Percentiles rank a stretch among this genome's conserved stretches.
These are phyloP conservation scores for Calephelis perditalis DNA, from an alignment of 2,888 invertebrate genomes.

Conservation along the genomic window DNA sequence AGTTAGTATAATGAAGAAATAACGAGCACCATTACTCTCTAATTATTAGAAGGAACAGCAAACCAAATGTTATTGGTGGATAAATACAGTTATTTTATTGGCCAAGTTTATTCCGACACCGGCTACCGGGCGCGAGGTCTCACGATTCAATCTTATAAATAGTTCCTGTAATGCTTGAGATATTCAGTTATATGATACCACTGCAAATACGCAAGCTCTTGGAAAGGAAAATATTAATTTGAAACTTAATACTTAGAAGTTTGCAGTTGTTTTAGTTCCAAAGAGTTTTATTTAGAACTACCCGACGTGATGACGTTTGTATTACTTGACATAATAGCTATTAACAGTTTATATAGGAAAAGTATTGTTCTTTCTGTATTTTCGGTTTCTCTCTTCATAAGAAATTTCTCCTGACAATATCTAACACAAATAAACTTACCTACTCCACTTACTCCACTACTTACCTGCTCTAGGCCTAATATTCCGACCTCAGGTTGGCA, in stretches of 20 bases:
- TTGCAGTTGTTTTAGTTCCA: neutral
- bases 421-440: too few species aligned
- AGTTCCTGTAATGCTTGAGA: conserved; percentile 57
- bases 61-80: conserved; percentile 17
- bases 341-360: too few species aligned
- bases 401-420: too few species aligned
- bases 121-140: conserved; percentile 59
- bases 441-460: too few species aligned
- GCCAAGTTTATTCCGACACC: conserved; percentile 54
- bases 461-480: too few species aligned
- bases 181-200: conserved; percentile 68
- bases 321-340: too few species aligned
- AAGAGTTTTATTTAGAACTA: neutral
- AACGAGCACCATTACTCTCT: neutral
- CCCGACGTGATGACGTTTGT: too few species aligned
- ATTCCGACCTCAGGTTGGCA: too few species aligned
- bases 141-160: conserved; percentile 77
- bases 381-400: too few species aligned
- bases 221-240: conserved; percentile 39
- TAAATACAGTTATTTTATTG: conserved; percentile 44
- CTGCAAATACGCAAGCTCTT: conserved; percentile 47
- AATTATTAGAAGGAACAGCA: conserved; percentile 4
- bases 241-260: conserved; percentile 13
- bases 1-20: neutral
- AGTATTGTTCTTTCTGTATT: too few species aligned